These are phyloP conservation scores for Hipparchia semele DNA, from an alignment of 2,888 invertebrate species.

Conservation along the genomic window DNA sequence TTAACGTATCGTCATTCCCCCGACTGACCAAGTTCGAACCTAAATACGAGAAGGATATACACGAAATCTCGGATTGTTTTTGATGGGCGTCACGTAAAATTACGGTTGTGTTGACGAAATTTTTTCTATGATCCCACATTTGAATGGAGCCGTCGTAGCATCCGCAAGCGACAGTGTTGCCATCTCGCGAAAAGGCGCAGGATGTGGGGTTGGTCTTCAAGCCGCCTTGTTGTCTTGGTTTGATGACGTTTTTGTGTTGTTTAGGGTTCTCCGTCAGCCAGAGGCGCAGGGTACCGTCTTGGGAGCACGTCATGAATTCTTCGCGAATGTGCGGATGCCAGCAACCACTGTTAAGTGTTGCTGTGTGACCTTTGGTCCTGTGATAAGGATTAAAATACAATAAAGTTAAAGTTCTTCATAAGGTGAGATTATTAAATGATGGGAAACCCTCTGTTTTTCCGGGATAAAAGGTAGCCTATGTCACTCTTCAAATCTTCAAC, in stretches of 20 bases:
- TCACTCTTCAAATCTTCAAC: too few relatives aligned
- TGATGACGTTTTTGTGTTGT: conserved; percentile 92
- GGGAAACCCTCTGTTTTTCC: background rate
- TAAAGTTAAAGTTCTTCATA: background rate
- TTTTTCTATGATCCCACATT: conserved; percentile 97
- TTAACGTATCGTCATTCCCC: conserved; percentile 96
- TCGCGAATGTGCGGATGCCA: conserved; percentile 96
- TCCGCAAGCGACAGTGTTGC: conserved; percentile 93
- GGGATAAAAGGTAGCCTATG: too few relatives aligned
- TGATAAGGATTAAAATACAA: conserved; percentile 30
- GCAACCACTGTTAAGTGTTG: conserved; percentile 93
- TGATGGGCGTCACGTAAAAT: conserved; percentile 91
- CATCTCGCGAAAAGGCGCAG: conserved; percentile 93
- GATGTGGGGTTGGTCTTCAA: conserved; percentile 93
- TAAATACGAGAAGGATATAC: conserved; percentile 94
- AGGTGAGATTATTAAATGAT: background rate
- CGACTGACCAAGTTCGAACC: conserved; percentile 90
- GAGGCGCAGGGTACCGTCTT: conserved; percentile 95
- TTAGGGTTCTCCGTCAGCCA: conserved; percentile 94
- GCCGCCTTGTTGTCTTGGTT: conserved; percentile 93
- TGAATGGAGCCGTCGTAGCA: conserved; percentile 98
- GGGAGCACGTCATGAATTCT: conserved; percentile 97
- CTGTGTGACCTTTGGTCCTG: conserved; percentile 96
- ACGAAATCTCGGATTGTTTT: conserved; percentile 90
- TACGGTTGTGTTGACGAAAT: conserved; percentile 93